phyloP scores from a whole-genome alignment of 2,113 vertebrate genomes.

The Lipotes vexillifer region DNA sequence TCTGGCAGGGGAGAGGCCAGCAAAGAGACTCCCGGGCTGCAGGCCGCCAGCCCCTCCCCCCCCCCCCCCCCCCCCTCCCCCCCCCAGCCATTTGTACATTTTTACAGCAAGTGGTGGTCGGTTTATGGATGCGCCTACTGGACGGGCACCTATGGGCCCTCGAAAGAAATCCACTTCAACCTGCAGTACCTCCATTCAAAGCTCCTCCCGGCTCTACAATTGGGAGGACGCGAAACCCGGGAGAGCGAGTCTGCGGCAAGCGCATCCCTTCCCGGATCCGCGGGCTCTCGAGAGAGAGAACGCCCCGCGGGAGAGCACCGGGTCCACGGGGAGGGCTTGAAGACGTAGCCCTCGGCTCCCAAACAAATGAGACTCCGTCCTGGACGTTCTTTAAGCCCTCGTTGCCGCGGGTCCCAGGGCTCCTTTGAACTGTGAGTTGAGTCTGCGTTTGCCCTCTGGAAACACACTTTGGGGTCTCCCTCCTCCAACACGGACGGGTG shows the following conservation, averaged over 20 bases:
- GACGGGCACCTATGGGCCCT: neutral
- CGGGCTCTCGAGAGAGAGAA: neutral
- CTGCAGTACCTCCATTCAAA: accelerated
- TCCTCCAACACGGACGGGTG: neutral
- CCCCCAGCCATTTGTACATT: neutral
- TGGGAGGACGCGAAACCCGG: neutral
- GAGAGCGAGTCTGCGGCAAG: neutral
- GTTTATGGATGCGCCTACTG: accelerated
- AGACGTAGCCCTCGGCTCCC: accelerated
- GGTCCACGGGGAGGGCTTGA: neutral
- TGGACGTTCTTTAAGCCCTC: neutral
- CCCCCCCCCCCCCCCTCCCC: accelerated
- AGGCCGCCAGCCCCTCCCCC: neutral
- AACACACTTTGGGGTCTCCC: neutral
- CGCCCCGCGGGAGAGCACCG: accelerated
- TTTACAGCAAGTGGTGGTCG: neutral
- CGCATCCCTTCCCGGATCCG: accelerated
- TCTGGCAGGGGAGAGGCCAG: accelerated
- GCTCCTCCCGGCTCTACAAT: neutral
- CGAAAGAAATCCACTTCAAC: neutral
- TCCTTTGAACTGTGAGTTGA: neutral
- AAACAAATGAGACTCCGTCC: neutral
- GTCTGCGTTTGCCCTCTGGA: neutral
- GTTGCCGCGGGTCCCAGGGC: accelerated
- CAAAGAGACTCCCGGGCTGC: neutral